Evolutionary conservation across 2,888 invertebrate species (phyloP).

Genomic region (Cataglyphis rosenhaueri): DNA sequence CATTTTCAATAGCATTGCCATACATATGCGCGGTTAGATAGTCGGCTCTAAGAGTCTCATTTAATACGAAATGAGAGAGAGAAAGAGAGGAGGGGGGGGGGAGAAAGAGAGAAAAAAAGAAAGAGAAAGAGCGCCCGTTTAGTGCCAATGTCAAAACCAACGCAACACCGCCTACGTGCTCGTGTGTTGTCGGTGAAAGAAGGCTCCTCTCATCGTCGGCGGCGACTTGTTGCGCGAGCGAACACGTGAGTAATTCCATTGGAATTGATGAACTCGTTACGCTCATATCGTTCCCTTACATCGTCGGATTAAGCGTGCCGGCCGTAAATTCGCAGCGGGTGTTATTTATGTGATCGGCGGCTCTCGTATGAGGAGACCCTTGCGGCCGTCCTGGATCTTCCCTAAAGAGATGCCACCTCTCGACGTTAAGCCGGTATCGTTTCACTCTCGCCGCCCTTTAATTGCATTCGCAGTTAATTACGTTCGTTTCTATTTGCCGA

Average conservation of each 20-base stretch:
- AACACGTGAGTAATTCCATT: conserved; percentile 75
- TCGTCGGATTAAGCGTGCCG: conserved; percentile 57
- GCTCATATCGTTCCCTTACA: conserved; percentile 53
- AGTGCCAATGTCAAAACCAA: conserved; percentile 80
- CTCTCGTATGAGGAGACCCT: not conserved
- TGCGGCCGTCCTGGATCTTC: conserved; percentile 23
- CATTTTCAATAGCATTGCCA: conserved; percentile 33
- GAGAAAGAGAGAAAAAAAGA: not conserved
- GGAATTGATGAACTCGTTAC: conserved; percentile 78
- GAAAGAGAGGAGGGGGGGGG: conserved; percentile 4
- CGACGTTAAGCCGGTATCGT: conserved; percentile 26
- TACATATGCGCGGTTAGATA: conserved; percentile 25
- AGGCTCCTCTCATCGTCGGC: conserved; percentile 48
- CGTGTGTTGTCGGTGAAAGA: conserved; percentile 53
- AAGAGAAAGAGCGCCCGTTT: conserved; percentile 59
- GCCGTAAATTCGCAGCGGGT: conserved; percentile 40
- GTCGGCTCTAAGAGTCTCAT: conserved; percentile 55
- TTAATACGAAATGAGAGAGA: conserved; percentile 54
- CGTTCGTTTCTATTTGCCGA: conserved; percentile 52
- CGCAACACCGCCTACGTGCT: conserved; percentile 75
- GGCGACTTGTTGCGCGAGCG: conserved; percentile 69
- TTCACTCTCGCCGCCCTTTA: conserved; percentile 32
- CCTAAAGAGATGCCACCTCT: conserved; percentile 39
- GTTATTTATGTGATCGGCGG: conserved; percentile 47
- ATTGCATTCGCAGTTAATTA: conserved; percentile 46